Conservation (phyloP, 1,140 invertebrate genomes). For the Nephila pilipes region DNA sequence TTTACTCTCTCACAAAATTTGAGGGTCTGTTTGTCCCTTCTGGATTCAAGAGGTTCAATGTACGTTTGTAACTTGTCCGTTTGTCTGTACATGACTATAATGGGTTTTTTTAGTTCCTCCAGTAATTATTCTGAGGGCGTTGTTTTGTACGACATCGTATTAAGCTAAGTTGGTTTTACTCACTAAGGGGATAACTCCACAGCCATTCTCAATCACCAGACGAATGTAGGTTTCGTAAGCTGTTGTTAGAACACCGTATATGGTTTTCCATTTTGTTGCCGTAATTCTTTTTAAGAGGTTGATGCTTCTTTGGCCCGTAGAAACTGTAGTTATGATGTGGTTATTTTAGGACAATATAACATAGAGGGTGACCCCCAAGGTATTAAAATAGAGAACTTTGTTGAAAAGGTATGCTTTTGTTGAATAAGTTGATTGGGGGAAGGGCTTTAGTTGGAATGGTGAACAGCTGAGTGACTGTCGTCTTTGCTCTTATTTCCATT, state of each 20-base stretch:
- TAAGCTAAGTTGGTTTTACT: background rate
- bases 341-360: background rate
- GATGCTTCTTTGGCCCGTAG: background rate
- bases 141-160: conserved; percentile 36
- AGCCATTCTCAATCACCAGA: conserved; percentile 18
- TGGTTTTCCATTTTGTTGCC: conserved; percentile 5
- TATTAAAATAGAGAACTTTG: background rate
- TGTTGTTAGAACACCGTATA: background rate
- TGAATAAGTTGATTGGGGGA: background rate
- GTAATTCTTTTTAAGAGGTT: background rate
- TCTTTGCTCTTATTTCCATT: background rate
- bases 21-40: too few relatives aligned
- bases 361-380: conserved; percentile 6
- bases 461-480: background rate
- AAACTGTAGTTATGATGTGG: background rate
- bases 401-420: background rate
- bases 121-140: too few relatives aligned
- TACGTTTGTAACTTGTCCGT: background rate
- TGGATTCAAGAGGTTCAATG: background rate
- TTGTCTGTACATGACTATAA: background rate
- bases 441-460: background rate
- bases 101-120: background rate
- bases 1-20: background rate
- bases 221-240: background rate
- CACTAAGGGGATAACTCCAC: background rate